These are phyloP conservation scores for Pollenia amentaria DNA, from an alignment of 2,888 invertebrate genomes.

Conservation along the genomic window DNA sequence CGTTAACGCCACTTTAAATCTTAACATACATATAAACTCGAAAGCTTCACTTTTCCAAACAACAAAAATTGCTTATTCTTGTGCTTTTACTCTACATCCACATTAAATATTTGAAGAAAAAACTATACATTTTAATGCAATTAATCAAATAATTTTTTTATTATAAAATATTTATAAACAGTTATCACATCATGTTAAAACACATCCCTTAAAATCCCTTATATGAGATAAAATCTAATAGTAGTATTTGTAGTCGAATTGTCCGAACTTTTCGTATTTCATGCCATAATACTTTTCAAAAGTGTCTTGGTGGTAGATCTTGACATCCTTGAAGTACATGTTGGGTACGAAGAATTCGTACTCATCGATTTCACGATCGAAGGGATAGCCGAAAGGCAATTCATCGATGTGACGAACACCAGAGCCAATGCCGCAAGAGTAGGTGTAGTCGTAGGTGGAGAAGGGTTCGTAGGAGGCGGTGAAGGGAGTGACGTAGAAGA, in stretches of 20 bases:
- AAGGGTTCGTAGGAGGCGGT: no score
- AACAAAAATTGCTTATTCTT: no score
- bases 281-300: no score
- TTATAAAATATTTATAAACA: neutral
- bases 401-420: no score
- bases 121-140: neutral
- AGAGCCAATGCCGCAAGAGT: no score
- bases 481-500: no score
- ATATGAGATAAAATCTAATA: neutral
- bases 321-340: conserved; percentile 65
- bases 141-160: conserved; percentile 2
- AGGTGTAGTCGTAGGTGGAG: no score
- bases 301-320: no score
- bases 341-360: conserved; percentile 83
- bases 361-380: conserved; percentile 69
- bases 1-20: no score
- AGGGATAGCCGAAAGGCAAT: no score
- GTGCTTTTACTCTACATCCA: neutral
- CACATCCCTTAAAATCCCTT: neutral
- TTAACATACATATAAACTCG: no score
- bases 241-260: conserved; percentile 58
- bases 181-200: neutral
- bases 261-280: conserved; percentile 55
- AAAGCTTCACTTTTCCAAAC: no score
- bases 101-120: neutral